Evolutionary conservation across 1,140 invertebrate genomes (phyloP).

Genomic region (Aradophagus sp.): DNA sequence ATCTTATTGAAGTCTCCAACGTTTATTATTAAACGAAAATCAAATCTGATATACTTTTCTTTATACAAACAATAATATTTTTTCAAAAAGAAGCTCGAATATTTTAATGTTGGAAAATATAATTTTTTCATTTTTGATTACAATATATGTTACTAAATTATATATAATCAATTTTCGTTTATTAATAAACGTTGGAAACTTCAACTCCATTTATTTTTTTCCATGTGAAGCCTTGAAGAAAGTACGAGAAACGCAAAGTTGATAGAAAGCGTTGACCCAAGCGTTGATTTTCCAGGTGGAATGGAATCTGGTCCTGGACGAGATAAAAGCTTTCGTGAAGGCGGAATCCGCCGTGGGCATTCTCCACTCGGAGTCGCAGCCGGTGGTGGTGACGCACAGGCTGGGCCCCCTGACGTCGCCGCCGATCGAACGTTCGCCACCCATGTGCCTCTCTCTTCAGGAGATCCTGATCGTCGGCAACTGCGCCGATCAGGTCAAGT

Average conservation of each 20-base stretch:
- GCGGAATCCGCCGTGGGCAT: conserved; percentile 92
- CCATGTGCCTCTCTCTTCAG: conserved; percentile 91
- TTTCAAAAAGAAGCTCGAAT: too few relatives aligned
- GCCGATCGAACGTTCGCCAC: conserved; percentile 88
- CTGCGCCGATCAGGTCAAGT: conserved; percentile 96
- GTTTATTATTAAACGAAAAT: too few relatives aligned
- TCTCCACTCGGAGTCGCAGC: conserved; percentile 89
- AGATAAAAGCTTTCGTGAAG: conserved; percentile 96
- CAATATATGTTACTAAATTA: too few relatives aligned
- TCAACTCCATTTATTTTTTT: too few relatives aligned
- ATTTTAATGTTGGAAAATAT: too few relatives aligned
- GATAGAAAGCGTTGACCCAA: neutral
- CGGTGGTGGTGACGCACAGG: conserved; percentile 88
- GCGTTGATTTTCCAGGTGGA: conserved; percentile 77
- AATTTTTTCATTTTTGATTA: too few relatives aligned
- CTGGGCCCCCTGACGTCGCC: conserved; percentile 89
- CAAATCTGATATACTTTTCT: too few relatives aligned
- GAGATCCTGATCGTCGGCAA: conserved; percentile 97
- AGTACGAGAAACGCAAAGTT: neutral
- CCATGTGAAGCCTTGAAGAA: too few relatives aligned
- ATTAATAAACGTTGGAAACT: too few relatives aligned
- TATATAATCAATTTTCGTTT: too few relatives aligned
- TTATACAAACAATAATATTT: too few relatives aligned
- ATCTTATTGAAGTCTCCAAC: too few relatives aligned
- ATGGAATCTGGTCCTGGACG: conserved; percentile 95